phyloP scores from a whole-genome alignment of 2,113 vertebrate genomes.

The Spilogale gracilis region DNA sequence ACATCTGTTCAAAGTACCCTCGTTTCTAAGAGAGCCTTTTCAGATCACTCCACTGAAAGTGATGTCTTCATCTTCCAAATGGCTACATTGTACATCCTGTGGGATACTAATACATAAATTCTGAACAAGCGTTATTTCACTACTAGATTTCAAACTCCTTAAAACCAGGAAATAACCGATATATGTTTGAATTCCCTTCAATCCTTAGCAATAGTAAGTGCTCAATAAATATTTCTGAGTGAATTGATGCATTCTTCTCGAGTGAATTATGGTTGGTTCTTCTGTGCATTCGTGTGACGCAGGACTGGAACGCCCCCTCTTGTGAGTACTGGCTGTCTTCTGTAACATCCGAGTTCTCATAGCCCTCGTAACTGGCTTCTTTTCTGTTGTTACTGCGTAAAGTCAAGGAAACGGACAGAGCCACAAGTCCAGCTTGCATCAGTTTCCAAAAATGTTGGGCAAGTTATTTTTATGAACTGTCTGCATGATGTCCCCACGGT shows the following conservation, averaged over 20 bases:
- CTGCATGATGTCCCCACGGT: conserved; percentile 69
- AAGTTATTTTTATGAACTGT: conserved; percentile 84
- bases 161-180: background rate
- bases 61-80: background rate
- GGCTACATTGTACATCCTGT: background rate
- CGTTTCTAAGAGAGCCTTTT: background rate
- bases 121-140: conserved; percentile 10
- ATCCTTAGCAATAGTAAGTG: background rate
- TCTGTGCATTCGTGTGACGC: background rate
- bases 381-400: conserved; percentile 71
- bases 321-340: background rate
- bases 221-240: conserved; percentile 28
- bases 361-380: background rate
- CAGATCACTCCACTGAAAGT: background rate
- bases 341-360: conserved; percentile 8
- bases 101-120: background rate
- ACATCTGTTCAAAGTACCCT: background rate
- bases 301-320: background rate
- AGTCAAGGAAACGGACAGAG: conserved; percentile 68
- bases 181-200: conserved; percentile 8
- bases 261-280: background rate
- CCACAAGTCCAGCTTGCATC: conserved; percentile 76
- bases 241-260: background rate
- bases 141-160: background rate
- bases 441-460: conserved; percentile 79